A percentile compares a stretch with the other conserved stretches of the same genome.
These are phyloP conservation scores for Astreopora myriophthalma DNA, from an alignment of 64 coral and sea anemone species.

Conservation along the genomic window DNA sequence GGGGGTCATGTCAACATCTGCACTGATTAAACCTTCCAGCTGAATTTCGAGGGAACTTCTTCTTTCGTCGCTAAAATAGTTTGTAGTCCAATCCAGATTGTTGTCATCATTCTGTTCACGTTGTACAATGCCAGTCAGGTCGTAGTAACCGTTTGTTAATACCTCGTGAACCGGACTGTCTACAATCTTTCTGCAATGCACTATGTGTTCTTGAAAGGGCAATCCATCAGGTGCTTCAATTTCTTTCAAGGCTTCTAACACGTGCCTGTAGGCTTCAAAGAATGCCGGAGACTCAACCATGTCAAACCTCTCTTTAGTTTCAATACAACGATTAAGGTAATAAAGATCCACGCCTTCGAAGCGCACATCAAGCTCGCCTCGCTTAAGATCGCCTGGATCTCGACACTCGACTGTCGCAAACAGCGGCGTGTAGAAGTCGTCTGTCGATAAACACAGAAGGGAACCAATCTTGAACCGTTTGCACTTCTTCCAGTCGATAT, in stretches of 20 bases:
- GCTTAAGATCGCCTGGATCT: conserved; percentile 1
- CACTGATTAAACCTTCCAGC: not conserved
- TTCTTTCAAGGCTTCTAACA: conserved; percentile 49
- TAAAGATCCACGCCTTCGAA: conserved; percentile 50
- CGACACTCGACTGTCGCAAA: conserved; percentile 83
- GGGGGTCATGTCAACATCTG: not conserved
- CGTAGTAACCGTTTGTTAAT: not conserved
- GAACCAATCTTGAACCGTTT: conserved; percentile 85
- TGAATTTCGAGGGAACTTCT: not conserved
- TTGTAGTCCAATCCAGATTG: not conserved
- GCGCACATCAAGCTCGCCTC: conserved; percentile 77
- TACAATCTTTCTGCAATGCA: not conserved
- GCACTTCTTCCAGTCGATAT: conserved; percentile 68
- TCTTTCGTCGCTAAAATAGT: not conserved
- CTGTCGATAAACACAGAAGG: conserved; percentile 76
- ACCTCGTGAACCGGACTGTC: not conserved
- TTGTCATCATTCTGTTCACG: not conserved
- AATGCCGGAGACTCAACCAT: conserved; percentile 87
- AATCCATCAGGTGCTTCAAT: not conserved
- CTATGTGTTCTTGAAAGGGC: conserved; percentile 46
- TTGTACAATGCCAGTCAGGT: conserved; percentile 2
- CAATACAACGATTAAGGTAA: conserved; percentile 3
- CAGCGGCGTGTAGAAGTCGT: conserved; percentile 63
- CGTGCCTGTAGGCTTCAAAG: conserved; percentile 83
- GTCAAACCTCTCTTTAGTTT: conserved; percentile 45